Evolutionary conservation across 2,797 vertebrate genomes (phyloP).

Genomic region (Tragopan temminckii): DNA sequence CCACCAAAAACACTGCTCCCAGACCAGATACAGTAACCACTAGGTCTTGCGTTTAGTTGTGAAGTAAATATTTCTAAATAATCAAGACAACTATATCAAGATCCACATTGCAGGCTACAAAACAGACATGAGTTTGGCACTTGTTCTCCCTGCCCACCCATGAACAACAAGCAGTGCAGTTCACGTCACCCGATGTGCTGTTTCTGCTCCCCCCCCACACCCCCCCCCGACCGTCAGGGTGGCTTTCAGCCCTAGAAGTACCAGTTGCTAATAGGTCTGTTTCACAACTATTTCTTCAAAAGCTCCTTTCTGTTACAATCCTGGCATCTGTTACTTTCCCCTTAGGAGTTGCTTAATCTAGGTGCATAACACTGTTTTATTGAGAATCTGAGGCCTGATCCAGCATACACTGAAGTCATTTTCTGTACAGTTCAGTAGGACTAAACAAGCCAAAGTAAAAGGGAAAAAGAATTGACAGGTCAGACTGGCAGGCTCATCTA

Average conservation of each 20-base stretch:
- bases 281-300: conserved; percentile 63
- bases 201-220: not conserved
- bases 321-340: conserved; percentile 48
- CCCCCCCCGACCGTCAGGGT: conserved; percentile 46
- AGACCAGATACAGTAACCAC: not conserved
- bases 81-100: conserved; percentile 3
- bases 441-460: not conserved
- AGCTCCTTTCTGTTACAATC: conserved; percentile 35
- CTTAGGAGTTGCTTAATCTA: conserved; percentile 26
- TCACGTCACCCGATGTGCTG: not conserved
- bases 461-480: not conserved
- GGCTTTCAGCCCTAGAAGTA: conserved; percentile 27
- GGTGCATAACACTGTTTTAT: conserved; percentile 16
- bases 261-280: conserved; percentile 46
- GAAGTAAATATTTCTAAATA: conserved; percentile 18
- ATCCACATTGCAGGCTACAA: not conserved
- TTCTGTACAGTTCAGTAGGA: not conserved
- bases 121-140: conserved; percentile 29
- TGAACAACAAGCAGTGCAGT: not conserved
- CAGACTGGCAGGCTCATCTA: not conserved
- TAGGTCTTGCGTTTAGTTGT: not conserved
- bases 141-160: conserved; percentile 9
- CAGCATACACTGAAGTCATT: not conserved
- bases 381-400: not conserved
- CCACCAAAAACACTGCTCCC: not conserved